phyloP scores from a whole-genome alignment of 2,888 invertebrate genomes.

The Quadriops clusia region DNA sequence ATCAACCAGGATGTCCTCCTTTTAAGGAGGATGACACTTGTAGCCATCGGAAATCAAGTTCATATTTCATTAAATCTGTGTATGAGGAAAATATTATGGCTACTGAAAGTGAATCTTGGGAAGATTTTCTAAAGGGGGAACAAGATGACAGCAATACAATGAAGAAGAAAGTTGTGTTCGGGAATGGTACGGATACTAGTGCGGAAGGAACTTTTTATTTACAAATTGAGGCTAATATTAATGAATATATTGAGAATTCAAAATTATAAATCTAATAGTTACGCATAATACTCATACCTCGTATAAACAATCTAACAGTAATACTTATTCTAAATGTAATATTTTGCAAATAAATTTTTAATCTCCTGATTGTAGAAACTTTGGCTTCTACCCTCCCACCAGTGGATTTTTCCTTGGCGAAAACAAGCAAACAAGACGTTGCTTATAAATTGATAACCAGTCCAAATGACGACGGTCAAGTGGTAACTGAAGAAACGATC shows the following conservation, averaged over 20 bases:
- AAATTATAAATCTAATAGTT: too few species aligned
- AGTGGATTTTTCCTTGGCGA: slow-evolving; percentile 22
- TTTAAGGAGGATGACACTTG: slow-evolving; percentile 19
- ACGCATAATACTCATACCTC: too few species aligned
- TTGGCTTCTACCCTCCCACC: slow-evolving; percentile 13
- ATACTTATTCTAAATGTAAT: too few species aligned
- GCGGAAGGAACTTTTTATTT: slow-evolving; percentile 21
- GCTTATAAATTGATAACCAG: slow-evolving; percentile 21
- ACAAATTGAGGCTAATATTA: too few species aligned
- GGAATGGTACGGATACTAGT: slow-evolving; percentile 16
- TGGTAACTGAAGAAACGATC: slow-evolving; percentile 19
- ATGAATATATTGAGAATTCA: too few species aligned
- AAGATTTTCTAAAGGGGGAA: slow-evolving; percentile 25
- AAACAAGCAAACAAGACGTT: slow-evolving; percentile 19
- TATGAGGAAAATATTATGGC: slow-evolving; percentile 30
- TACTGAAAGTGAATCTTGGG: slow-evolving; percentile 31
- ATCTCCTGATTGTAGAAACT: too few species aligned
- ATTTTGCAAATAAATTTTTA: too few species aligned
- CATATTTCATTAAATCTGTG: slow-evolving; percentile 38
- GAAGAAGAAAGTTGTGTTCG: slow-evolving; percentile 21
- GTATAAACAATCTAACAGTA: too few species aligned
- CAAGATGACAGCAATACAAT: slow-evolving; percentile 20
- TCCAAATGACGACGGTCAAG: slow-evolving; percentile 12
- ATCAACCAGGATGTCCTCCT: slow-evolving; percentile 41
- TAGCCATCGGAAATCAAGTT: slow-evolving; percentile 35